Conservation (phyloP, 2,797 vertebrate genomes). For the Helarctos malayanus region DNA sequence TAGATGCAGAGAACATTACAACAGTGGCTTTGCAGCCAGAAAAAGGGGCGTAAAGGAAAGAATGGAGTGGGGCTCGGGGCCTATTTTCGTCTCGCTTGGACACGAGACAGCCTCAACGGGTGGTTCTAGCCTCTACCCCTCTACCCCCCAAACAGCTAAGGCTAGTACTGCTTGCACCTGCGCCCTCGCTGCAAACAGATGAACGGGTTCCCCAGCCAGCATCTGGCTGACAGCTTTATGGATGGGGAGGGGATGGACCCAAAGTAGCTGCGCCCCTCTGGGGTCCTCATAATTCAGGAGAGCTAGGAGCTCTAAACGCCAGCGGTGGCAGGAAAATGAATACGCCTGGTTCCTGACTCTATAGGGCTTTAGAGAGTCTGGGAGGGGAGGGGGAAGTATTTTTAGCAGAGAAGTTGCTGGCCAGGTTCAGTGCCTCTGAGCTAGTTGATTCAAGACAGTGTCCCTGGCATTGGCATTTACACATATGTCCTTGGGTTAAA, state of each 20-base stretch:
- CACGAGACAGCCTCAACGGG: background rate
- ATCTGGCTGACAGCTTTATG: slow-evolving; percentile 36
- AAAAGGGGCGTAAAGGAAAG: background rate
- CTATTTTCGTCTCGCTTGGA: background rate
- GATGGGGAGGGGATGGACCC: background rate
- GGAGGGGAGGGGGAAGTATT: background rate
- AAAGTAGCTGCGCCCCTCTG: background rate
- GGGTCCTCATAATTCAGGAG: background rate
- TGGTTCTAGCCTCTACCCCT: background rate
- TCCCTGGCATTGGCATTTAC: background rate
- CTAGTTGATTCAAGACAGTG: background rate
- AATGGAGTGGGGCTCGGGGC: background rate
- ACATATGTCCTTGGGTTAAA: background rate
- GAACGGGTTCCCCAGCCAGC: background rate
- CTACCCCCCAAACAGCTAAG: background rate
- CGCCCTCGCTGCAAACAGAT: background rate
- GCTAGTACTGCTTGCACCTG: background rate
- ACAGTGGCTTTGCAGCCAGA: background rate
- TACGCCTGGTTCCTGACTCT: background rate
- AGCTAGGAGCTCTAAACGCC: background rate
- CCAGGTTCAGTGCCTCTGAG: slow-evolving; percentile 1
- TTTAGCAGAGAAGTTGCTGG: slow-evolving; percentile 21
- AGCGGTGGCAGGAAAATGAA: background rate
- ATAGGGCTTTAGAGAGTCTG: background rate
- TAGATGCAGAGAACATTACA: background rate